Evolutionary conservation across 2,113 vertebrate species (phyloP).

Genomic region (Apteryx mantelli): DNA sequence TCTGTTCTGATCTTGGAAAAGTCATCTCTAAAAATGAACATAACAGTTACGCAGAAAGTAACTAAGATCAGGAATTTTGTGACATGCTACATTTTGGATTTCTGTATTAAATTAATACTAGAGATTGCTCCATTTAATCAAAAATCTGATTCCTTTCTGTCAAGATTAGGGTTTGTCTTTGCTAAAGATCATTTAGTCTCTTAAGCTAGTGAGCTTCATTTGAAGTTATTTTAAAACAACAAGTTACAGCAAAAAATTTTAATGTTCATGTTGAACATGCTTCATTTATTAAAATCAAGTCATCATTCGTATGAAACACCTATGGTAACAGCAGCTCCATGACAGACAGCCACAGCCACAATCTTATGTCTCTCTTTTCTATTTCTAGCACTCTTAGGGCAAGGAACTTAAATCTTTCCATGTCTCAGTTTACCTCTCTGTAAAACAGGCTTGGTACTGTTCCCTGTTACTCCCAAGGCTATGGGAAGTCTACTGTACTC

Average conservation of each 20-base stretch:
- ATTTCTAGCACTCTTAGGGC: not conserved
- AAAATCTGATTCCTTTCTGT: not conserved
- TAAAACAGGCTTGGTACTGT: not conserved
- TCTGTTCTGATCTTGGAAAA: not conserved
- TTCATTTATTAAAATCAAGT: not conserved
- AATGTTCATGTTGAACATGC: not conserved
- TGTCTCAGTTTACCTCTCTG: constrained; percentile 37
- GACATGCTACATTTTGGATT: not conserved
- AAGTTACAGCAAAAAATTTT: constrained; percentile 5
- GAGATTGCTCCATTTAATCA: not conserved
- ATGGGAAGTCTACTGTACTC: not conserved
- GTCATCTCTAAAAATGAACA: not conserved
- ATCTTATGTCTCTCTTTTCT: not conserved
- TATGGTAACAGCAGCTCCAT: not conserved
- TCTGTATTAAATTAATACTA: not conserved
- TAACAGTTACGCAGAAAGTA: not conserved
- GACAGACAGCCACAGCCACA: constrained; percentile 51
- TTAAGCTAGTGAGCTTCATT: not conserved
- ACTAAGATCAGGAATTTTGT: not conserved
- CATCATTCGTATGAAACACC: constrained; percentile 16
- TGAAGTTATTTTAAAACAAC: not conserved
- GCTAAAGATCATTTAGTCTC: not conserved
- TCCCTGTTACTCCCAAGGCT: not conserved
- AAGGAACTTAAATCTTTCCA: not conserved
- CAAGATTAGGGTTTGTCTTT: not conserved